Percentiles rank a stretch among this genome's conserved stretches.
These are phyloP conservation scores for Diplodus sargus DNA, from an alignment of 2,797 vertebrate species.

Conservation along the genomic window DNA sequence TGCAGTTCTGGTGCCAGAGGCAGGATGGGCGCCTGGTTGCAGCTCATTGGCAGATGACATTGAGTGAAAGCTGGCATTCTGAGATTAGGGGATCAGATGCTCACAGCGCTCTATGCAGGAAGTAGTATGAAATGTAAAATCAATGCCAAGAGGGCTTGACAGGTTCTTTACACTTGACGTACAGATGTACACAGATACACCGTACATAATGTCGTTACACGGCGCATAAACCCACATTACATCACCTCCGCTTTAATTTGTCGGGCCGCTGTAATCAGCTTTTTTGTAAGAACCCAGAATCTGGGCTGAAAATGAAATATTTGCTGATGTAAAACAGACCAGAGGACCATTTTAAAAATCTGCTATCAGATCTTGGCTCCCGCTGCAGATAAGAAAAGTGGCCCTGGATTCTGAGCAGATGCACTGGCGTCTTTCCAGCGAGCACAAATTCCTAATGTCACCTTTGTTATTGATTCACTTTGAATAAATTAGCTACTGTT, in stretches of 20 bases:
- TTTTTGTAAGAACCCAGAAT: conserved; percentile 28
- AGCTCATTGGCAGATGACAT: conserved; percentile 86
- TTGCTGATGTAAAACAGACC: conserved; percentile 64
- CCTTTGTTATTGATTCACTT: conserved; percentile 62
- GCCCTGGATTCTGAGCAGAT: conserved; percentile 50
- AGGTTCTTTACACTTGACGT: conserved; percentile 66
- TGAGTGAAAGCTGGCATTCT: conserved; percentile 82
- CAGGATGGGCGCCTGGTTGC: conserved; percentile 82
- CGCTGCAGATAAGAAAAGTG: conserved; percentile 50
- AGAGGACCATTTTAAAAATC: conserved; percentile 45
- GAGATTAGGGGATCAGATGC: conserved; percentile 86
- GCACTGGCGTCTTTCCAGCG: conserved; percentile 59
- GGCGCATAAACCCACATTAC: conserved; percentile 46
- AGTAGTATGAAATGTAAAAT: conserved; percentile 81
- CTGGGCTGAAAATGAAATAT: conserved; percentile 52
- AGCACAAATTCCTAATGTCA: conserved; percentile 59
- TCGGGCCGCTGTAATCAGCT: conserved; percentile 22
- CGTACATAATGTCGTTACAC: conserved; percentile 56
- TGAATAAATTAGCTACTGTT: conserved; percentile 59
- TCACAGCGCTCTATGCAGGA: conserved; percentile 74
- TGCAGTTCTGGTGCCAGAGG: conserved; percentile 82
- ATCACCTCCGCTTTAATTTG: conserved; percentile 39
- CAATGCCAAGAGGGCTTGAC: conserved; percentile 72
- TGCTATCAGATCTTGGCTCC: conserved; percentile 52
- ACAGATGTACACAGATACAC: conserved; percentile 70